A percentile compares a stretch with the other conserved stretches of the same genome.
These are phyloP conservation scores for Actinia equina DNA, from an alignment of 64 coral and sea anemone genomes.

Conservation along the genomic window DNA sequence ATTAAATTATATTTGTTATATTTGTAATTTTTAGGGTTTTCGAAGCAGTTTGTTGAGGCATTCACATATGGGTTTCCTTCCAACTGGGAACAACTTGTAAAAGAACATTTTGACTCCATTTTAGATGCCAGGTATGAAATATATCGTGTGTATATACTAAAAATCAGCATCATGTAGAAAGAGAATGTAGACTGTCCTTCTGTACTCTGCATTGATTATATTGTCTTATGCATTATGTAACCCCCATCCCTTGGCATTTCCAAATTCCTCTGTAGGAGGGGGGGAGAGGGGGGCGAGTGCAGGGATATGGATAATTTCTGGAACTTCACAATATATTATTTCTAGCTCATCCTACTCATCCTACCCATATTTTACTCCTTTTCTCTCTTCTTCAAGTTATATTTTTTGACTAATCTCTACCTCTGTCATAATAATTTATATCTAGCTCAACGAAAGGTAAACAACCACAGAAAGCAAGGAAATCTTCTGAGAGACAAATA, in stretches of 20 bases:
- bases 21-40: conserved; percentile 42
- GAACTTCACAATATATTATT: too few species aligned
- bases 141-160: too few species aligned
- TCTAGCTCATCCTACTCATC: neutral
- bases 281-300: too few species aligned
- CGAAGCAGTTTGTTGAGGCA: conserved; percentile 64
- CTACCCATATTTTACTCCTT: neutral
- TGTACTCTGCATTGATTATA: too few species aligned
- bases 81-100: conserved; percentile 62
- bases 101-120: conserved; percentile 48
- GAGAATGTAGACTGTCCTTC: too few species aligned
- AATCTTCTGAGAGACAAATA: neutral
- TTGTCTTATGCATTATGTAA: too few species aligned
- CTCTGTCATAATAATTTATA: neutral
- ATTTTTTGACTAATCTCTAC: neutral
- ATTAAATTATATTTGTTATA: too few species aligned
- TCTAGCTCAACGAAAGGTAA: neutral
- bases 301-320: too few species aligned
- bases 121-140: conserved; percentile 24
- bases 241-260: too few species aligned
- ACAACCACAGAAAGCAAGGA: neutral
- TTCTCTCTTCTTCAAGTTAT: neutral
- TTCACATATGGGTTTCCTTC: conserved; percentile 73
- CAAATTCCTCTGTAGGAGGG: too few species aligned
- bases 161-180: too few species aligned